Evolutionary conservation across 2,888 invertebrate species (phyloP).

Genomic region (Cheilosia urbana): DNA sequence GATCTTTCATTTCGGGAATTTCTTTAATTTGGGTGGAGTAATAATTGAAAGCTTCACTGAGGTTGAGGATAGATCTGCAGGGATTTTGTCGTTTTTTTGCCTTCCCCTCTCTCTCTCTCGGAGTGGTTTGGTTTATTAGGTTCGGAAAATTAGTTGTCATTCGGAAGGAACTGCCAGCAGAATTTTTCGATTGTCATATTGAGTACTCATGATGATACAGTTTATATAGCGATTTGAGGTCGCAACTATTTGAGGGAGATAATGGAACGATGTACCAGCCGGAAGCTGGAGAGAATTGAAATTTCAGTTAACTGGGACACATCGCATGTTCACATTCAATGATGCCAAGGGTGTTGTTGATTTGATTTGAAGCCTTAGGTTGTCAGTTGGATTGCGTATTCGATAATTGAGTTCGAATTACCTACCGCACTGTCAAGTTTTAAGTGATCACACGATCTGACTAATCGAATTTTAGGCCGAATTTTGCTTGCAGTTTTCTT

Average conservation of each 20-base stretch:
- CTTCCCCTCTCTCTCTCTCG: not conserved
- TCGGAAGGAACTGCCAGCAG: constrained; percentile 39
- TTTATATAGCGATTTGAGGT: constrained; percentile 28
- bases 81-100: not conserved
- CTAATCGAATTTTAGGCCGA: too few relatives aligned
- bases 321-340: too few relatives aligned
- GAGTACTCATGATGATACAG: constrained; percentile 46
- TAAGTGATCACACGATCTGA: too few relatives aligned
- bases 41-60: constrained; percentile 51
- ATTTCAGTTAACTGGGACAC: too few relatives aligned
- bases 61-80: not conserved
- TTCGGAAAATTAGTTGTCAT: constrained; percentile 42
- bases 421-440: too few relatives aligned
- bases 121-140: constrained; percentile 40
- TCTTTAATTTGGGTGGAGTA: constrained; percentile 50
- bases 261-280: not conserved
- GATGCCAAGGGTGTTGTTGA: too few relatives aligned
- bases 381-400: too few relatives aligned
- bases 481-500: too few relatives aligned
- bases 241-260: not conserved
- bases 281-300: too few relatives aligned
- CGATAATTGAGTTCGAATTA: too few relatives aligned
- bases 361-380: too few relatives aligned
- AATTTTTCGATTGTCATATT: constrained; percentile 42
- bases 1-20: constrained; percentile 62